Conservation (phyloP, 1,140 invertebrate species). For the Drosophila ironensis region DNA sequence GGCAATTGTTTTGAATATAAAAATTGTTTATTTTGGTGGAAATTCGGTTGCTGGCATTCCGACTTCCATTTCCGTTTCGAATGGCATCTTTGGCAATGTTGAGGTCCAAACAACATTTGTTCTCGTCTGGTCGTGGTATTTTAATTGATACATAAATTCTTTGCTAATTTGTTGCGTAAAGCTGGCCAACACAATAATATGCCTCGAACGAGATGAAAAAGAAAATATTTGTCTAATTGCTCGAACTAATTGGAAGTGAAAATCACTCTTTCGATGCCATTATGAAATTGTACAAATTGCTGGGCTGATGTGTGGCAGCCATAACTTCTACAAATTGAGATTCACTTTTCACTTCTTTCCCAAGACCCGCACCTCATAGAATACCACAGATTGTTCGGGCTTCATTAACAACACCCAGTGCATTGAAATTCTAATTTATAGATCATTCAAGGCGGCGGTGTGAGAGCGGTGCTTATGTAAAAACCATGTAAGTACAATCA, state of each 20-base stretch:
- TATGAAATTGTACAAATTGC: conserved; percentile 7
- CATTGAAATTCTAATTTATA: conserved; percentile 60
- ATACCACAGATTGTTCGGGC: conserved; percentile 33
- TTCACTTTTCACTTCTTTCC: conserved; percentile 7
- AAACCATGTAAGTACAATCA: conserved; percentile 44
- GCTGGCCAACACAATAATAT: background rate
- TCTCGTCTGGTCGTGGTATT: conserved; percentile 54
- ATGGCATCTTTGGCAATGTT: conserved; percentile 53
- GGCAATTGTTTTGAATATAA: conserved; percentile 30
- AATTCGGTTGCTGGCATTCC: conserved; percentile 61
- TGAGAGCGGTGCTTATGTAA: conserved; percentile 51
- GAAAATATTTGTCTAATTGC: conserved; percentile 14
- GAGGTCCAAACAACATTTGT: conserved; percentile 38
- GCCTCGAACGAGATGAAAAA: conserved; percentile 8
- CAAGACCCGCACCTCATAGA: conserved; percentile 12
- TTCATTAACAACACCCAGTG: conserved; percentile 24
- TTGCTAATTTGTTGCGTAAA: conserved; percentile 43
- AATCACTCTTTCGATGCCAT: background rate
- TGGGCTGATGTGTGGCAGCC: too few species aligned
- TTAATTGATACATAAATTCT: conserved; percentile 69
- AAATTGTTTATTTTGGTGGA: conserved; percentile 51
- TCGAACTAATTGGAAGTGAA: conserved; percentile 19
- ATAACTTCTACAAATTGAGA: background rate
- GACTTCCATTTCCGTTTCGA: conserved; percentile 52
- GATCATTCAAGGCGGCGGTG: conserved; percentile 35